Percentiles rank a stretch among this genome's conserved stretches.
These are phyloP conservation scores for Marmota monax DNA, from an alignment of 2,113 vertebrate genomes.

Conservation along the genomic window DNA sequence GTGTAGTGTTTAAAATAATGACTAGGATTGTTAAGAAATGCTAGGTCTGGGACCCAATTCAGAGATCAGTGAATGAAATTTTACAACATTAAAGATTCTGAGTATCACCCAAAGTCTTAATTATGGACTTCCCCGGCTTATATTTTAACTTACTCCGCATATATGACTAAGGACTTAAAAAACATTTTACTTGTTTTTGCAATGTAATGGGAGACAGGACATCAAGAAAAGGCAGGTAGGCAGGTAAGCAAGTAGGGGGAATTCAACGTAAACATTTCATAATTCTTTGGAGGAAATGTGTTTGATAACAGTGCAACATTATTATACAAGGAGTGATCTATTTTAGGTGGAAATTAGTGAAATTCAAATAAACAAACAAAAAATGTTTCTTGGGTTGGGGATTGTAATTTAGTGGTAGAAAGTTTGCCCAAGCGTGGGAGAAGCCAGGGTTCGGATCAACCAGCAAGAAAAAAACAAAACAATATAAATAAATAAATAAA, in stretches of 20 bases:
- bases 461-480: not conserved
- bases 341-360: not conserved
- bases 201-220: not conserved
- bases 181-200: slow-evolving; percentile 13
- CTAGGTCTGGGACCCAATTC: not conserved
- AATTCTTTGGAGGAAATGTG: slow-evolving; percentile 2
- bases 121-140: not conserved
- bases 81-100: not conserved
- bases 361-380: not conserved
- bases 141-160: slow-evolving; percentile 43
- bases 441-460: not conserved
- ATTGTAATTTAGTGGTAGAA: not conserved
- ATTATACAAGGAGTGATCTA: not conserved
- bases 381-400: not conserved
- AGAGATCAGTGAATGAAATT: not conserved
- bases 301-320: not conserved
- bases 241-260: not conserved
- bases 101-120: slow-evolving; percentile 7
- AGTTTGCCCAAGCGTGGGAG: not conserved
- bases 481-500: too few relatives aligned
- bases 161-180: not conserved
- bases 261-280: slow-evolving; percentile 5
- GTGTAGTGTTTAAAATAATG: not conserved
- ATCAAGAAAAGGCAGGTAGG: not conserved
- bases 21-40: not conserved